phyloP scores from a whole-genome alignment of 2,797 vertebrate species.

The Ctenopoma multispine region DNA sequence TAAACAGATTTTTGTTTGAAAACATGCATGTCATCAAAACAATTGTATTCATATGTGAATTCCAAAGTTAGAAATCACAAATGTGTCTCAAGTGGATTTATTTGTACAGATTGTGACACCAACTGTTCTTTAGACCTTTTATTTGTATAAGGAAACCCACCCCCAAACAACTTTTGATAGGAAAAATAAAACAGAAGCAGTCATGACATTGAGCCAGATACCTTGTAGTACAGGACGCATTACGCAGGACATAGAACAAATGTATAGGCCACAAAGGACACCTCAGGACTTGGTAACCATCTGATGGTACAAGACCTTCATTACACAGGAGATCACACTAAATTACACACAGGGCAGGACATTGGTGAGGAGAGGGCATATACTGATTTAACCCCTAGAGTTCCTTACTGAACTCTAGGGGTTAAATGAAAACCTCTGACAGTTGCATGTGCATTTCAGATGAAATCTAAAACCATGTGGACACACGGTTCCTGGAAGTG shows the following conservation, averaged over 20 bases:
- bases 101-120: background rate
- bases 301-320: constrained; percentile 53
- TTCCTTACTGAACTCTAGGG: background rate
- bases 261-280: constrained; percentile 52
- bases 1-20: too few relatives aligned
- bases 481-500: constrained; percentile 79
- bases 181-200: constrained; percentile 1
- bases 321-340: constrained; percentile 69
- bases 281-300: constrained; percentile 46
- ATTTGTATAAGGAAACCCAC: background rate
- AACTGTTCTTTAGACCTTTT: background rate
- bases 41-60: background rate
- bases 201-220: constrained; percentile 9
- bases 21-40: background rate
- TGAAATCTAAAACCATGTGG: constrained; percentile 75
- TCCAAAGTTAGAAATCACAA: background rate
- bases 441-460: constrained; percentile 67
- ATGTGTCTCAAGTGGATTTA: background rate
- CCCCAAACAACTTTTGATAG: background rate
- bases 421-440: constrained; percentile 65
- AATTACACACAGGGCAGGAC: constrained; percentile 62
- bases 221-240: constrained; percentile 30
- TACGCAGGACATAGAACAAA: constrained; percentile 56
- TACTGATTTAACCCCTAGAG: constrained; percentile 70
- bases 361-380: constrained; percentile 44